Conservation (phyloP, 2,888 invertebrate genomes). For the Diplolepis rosae region DNA sequence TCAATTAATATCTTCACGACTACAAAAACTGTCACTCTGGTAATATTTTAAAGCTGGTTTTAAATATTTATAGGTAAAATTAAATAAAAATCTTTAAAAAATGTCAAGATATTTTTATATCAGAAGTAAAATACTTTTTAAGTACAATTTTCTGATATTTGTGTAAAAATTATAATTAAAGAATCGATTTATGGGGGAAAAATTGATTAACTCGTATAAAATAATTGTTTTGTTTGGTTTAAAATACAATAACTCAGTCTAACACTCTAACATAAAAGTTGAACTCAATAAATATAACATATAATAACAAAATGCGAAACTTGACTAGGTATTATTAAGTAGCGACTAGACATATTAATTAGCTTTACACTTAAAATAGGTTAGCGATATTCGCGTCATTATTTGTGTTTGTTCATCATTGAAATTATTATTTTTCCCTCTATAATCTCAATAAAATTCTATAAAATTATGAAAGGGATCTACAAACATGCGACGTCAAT, state of each 20-base stretch:
- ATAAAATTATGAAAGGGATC: conserved; percentile 34
- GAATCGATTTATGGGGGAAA: neutral
- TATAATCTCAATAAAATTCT: conserved; percentile 23
- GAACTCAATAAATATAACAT: conserved; percentile 53
- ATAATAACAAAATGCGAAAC: conserved; percentile 62
- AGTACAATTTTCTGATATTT: neutral
- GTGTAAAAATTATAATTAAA: neutral
- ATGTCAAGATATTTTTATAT: neutral
- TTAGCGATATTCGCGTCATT: conserved; percentile 3
- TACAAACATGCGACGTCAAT: conserved; percentile 38
- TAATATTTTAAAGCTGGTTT: conserved; percentile 36
- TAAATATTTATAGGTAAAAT: neutral
- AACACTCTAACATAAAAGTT: conserved; percentile 1
- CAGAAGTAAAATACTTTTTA: neutral
- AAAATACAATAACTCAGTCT: neutral
- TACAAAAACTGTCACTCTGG: conserved; percentile 5
- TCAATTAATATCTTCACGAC: neutral
- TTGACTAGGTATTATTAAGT: conserved; percentile 70
- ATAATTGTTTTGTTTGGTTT: too few relatives aligned
- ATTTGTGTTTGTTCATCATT: neutral
- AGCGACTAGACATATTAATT: conserved; percentile 66
- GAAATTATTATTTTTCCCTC: neutral
- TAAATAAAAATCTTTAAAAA: neutral
- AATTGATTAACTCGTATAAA: neutral
- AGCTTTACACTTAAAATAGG: conserved; percentile 14